These are phyloP conservation scores for Magallana ariakensis DNA, from an alignment of 1,140 invertebrate species.

Conservation along the genomic window DNA sequence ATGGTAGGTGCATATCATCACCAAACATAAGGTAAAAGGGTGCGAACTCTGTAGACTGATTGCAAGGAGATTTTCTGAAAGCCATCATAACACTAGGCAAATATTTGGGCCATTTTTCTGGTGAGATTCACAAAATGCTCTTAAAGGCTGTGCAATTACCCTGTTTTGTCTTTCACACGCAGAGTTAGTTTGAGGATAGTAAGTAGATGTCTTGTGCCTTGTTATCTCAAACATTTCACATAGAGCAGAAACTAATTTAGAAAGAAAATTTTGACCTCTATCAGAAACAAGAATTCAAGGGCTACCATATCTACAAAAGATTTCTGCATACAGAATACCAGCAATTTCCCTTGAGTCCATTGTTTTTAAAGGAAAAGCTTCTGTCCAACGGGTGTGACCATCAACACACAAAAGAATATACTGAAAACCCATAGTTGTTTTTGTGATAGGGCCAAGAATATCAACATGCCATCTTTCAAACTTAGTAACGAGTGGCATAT, in stretches of 20 bases:
- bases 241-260: conserved; percentile 56
- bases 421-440: conserved; percentile 40
- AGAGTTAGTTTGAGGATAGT: conserved; percentile 46
- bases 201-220: conserved; percentile 39
- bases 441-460: conserved; percentile 47
- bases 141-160: conserved; percentile 27
- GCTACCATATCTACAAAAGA: conserved; percentile 51
- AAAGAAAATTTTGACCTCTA: conserved; percentile 57
- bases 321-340: conserved; percentile 47
- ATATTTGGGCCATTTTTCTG: conserved; percentile 51
- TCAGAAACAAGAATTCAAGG: conserved; percentile 47
- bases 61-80: conserved; percentile 50
- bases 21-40: conserved; percentile 55
- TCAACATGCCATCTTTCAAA: conserved; percentile 41
- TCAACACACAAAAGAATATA: conserved; percentile 57
- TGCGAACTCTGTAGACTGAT: conserved; percentile 49
- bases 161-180: conserved; percentile 42
- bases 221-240: conserved; percentile 61
- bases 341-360: conserved; percentile 50
- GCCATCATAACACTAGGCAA: conserved; percentile 58
- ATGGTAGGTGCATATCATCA: conserved; percentile 54
- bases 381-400: conserved; percentile 52
- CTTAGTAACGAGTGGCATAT: conserved; percentile 20
- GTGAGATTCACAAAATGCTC: conserved; percentile 45
- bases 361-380: conserved; percentile 52